Evolutionary conservation across 53 echinoderm and acorn worm genomes (phyloP).

Genomic region (Patiria pectinifera): DNA sequence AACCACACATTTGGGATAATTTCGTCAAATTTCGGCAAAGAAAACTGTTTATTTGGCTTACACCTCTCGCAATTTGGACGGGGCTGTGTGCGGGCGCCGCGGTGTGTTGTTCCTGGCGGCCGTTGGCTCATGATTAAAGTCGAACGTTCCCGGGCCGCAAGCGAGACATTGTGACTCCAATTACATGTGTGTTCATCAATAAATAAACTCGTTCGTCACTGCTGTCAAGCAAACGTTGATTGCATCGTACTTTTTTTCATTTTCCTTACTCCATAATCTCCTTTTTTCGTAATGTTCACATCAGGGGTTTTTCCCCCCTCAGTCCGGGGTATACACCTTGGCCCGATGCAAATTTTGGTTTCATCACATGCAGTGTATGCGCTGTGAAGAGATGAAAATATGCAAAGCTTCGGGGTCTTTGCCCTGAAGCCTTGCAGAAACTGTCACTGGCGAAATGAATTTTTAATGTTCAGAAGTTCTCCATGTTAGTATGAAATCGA

Average conservation of each 20-base stretch:
- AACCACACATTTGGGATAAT: neutral
- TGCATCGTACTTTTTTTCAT: conserved; percentile 10
- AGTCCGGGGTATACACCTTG: neutral
- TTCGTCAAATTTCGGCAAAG: neutral
- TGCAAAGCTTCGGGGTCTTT: neutral
- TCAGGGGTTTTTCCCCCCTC: neutral
- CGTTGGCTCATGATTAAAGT: conserved; percentile 12
- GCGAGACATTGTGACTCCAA: conserved; percentile 29
- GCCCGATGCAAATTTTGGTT: neutral
- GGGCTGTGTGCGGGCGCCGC: neutral
- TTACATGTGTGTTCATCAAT: conserved; percentile 50
- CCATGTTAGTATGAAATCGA: neutral
- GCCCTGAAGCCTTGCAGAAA: neutral
- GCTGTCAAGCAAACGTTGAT: conserved; percentile 2
- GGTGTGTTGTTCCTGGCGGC: neutral
- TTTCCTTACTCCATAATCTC: neutral
- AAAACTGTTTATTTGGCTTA: conserved; percentile 26
- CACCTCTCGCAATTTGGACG: neutral
- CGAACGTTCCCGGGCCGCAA: neutral
- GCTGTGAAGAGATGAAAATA: neutral
- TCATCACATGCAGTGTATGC: neutral
- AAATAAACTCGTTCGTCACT: conserved; percentile 33
- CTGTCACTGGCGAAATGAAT: neutral
- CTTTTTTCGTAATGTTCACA: neutral
- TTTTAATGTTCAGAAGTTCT: neutral